Evolutionary conservation across 37 sponge, comb jelly and placozoan genomes (phyloP).

Genomic region (Corticium candelabrum): DNA sequence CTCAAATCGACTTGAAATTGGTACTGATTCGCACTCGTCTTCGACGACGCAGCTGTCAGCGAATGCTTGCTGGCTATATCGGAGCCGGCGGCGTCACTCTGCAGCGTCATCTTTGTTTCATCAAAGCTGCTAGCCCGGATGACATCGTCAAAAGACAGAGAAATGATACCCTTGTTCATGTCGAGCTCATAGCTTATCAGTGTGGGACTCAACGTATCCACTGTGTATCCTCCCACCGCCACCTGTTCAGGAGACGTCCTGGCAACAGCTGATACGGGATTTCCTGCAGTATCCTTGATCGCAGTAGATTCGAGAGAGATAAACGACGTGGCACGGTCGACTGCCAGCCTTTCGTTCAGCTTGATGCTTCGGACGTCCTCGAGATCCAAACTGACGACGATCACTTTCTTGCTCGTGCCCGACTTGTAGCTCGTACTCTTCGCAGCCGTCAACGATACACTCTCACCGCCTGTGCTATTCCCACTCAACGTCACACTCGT

Average conservation of each 20-base stretch:
- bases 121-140: slow-evolving; percentile 18
- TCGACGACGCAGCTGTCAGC: slow-evolving; percentile 23
- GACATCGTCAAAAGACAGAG: slow-evolving; percentile 63
- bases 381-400: background rate
- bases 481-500: background rate
- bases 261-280: background rate
- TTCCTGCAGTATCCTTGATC: background rate
- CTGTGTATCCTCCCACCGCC: slow-evolving; percentile 19
- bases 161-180: slow-evolving; percentile 34
- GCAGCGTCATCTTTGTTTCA: slow-evolving; percentile 39
- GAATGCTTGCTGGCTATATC: slow-evolving; percentile 40
- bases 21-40: slow-evolving; percentile 25
- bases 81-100: slow-evolving; percentile 8
- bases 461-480: background rate
- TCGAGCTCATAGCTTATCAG: slow-evolving; percentile 54
- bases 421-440: background rate
- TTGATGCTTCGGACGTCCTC: background rate
- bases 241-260: slow-evolving; percentile 5
- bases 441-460: background rate
- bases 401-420: background rate
- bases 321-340: slow-evolving; percentile 30
- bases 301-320: slow-evolving; percentile 27
- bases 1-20: slow-evolving; percentile 40
- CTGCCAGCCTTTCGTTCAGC: slow-evolving; percentile 6
- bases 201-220: slow-evolving; percentile 44